Conservation (phyloP, 2,113 vertebrate genomes). For the Arothron firmamentum region DNA sequence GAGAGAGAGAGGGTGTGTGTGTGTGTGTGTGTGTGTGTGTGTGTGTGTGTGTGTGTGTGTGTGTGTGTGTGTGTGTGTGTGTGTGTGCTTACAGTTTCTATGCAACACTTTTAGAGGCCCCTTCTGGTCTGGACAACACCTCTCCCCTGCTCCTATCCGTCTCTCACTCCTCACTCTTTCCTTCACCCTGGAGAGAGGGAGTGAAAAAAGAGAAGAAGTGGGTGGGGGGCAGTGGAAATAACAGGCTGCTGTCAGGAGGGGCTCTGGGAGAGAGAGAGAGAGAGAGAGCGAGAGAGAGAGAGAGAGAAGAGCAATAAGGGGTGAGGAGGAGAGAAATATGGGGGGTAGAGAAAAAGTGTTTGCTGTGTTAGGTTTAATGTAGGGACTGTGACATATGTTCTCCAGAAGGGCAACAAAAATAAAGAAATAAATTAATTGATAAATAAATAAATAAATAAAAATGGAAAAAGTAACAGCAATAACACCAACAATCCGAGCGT, state of each 20-base stretch:
- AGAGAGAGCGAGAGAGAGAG: slow-evolving; percentile 16
- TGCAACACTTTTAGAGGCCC: slow-evolving; percentile 70
- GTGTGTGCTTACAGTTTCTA: slow-evolving; percentile 66
- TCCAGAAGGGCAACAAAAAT: slow-evolving; percentile 9
- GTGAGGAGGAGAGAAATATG: slow-evolving; percentile 52
- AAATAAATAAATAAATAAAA: background rate
- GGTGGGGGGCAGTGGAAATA: slow-evolving; percentile 71
- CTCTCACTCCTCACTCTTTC: slow-evolving; percentile 80
- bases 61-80: slow-evolving; percentile 27
- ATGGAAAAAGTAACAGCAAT: too few species aligned
- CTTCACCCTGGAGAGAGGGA: slow-evolving; percentile 70
- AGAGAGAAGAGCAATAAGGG: slow-evolving; percentile 20
- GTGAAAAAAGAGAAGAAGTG: slow-evolving; percentile 41
- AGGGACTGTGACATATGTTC: slow-evolving; percentile 38
- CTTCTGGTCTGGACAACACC: slow-evolving; percentile 72
- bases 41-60: slow-evolving; percentile 37
- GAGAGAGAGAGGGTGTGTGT: too few species aligned
- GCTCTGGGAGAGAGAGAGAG: slow-evolving; percentile 48
- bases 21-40: slow-evolving; percentile 23
- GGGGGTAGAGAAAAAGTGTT: slow-evolving; percentile 40
- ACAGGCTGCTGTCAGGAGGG: slow-evolving; percentile 71
- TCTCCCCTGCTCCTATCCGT: slow-evolving; percentile 66
- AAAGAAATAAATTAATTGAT: background rate
- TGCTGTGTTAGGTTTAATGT: slow-evolving; percentile 34
- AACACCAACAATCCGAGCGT: slow-evolving; percentile 24